Evolutionary conservation across 2,113 vertebrate species (phyloP).

Genomic region (Rallus limicola): DNA sequence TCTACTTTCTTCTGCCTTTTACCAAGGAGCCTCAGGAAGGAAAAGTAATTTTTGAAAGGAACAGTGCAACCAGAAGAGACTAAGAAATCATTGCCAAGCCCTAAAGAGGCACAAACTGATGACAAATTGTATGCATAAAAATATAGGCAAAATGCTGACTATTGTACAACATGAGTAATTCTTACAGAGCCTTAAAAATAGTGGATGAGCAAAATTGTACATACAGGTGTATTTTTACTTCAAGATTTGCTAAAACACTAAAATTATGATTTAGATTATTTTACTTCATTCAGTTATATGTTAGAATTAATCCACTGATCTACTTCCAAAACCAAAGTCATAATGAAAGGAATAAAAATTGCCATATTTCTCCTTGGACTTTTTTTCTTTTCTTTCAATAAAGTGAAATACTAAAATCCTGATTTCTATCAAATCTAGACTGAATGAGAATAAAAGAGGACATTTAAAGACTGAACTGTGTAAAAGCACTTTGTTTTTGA

Average conservation of each 20-base stretch:
- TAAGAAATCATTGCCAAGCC: neutral
- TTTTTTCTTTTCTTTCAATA: neutral
- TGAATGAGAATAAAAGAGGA: neutral
- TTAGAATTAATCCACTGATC: neutral
- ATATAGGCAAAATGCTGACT: constrained; percentile 20
- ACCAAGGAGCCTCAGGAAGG: neutral
- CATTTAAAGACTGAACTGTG: neutral
- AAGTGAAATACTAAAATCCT: constrained; percentile 19
- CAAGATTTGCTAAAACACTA: neutral
- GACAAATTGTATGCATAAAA: constrained; percentile 23
- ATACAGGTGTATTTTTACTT: neutral
- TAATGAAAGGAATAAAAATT: neutral
- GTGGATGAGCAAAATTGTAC: neutral
- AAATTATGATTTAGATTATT: neutral
- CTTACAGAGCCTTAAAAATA: constrained; percentile 8
- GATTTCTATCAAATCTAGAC: neutral
- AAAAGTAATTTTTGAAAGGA: constrained; percentile 18
- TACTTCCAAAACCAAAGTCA: neutral
- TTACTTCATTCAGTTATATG: neutral
- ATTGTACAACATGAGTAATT: neutral
- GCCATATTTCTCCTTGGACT: neutral
- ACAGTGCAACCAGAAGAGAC: constrained; percentile 7
- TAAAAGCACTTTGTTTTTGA: neutral
- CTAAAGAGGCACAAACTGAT: constrained; percentile 13
- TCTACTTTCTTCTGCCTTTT: neutral